Percentiles rank a stretch among this genome's conserved stretches.
These are phyloP conservation scores for Pollimyrus isidori DNA, from an alignment of 2,113 vertebrate genomes.

Conservation along the genomic window DNA sequence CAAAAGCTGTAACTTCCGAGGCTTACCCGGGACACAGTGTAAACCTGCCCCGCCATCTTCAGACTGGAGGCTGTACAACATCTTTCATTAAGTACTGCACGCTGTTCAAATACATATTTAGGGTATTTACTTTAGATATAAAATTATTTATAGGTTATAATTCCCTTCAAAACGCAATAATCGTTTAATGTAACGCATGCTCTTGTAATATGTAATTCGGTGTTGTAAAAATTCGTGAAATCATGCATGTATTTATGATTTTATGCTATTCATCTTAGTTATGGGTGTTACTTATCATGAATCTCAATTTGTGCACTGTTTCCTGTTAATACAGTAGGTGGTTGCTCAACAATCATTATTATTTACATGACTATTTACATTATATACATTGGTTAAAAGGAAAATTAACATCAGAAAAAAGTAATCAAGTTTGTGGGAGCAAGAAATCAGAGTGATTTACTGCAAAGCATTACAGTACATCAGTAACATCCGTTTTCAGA, in stretches of 20 bases:
- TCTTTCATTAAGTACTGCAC: neutral
- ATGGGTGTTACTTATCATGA: neutral
- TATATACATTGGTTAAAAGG: no score
- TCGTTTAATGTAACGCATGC: neutral
- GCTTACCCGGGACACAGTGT: neutral
- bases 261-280: neutral
- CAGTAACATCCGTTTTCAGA: neutral
- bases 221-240: neutral
- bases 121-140: neutral
- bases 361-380: no score
- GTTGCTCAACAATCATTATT: neutral
- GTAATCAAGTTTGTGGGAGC: neutral
- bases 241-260: neutral
- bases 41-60: slow-evolving; percentile 8
- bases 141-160: neutral
- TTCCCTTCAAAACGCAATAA: neutral
- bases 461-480: neutral
- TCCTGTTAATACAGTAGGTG: neutral
- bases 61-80: slow-evolving; percentile 14
- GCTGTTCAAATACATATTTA: neutral
- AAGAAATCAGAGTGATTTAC: neutral
- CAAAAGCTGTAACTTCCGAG: neutral
- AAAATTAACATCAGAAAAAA: neutral
- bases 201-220: neutral
- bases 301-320: neutral